Evolutionary conservation across 2,113 vertebrate species (phyloP).

Genomic region (Morphnarchus princeps): DNA sequence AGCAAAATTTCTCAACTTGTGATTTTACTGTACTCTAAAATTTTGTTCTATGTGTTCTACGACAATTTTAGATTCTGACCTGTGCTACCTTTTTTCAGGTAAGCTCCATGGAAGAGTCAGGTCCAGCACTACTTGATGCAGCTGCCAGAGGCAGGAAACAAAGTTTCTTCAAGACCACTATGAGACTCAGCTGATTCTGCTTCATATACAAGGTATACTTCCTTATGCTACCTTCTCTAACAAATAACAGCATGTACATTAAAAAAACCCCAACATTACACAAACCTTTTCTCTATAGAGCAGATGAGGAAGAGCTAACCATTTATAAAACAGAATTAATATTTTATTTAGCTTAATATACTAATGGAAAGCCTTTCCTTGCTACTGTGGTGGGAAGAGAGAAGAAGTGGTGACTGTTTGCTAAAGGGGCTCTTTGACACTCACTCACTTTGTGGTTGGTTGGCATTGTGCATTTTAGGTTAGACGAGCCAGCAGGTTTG

Average conservation of each 20-base stretch:
- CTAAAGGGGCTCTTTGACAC: neutral
- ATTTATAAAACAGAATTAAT: neutral
- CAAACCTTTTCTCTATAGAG: neutral
- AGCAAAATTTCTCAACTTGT: neutral
- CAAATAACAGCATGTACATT: neutral
- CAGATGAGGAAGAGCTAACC: neutral
- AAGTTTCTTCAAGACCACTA: neutral
- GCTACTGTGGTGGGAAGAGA: neutral
- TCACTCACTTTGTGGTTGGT: neutral
- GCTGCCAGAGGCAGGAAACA: neutral
- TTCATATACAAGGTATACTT: neutral
- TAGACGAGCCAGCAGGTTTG: neutral
- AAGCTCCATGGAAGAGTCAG: neutral
- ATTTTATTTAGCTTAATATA: neutral
- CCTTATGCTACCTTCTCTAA: neutral
- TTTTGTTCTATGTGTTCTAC: neutral
- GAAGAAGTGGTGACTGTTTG: neutral
- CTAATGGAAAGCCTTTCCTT: neutral
- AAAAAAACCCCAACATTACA: neutral
- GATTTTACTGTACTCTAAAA: neutral
- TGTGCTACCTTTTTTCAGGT: neutral
- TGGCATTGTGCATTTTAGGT: neutral
- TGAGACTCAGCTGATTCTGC: neutral
- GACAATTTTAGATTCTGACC: neutral
- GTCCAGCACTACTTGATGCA: neutral